These are phyloP conservation scores for Monodelphis domestica DNA, from an alignment of 2,797 vertebrate species.

Conservation along the genomic window DNA sequence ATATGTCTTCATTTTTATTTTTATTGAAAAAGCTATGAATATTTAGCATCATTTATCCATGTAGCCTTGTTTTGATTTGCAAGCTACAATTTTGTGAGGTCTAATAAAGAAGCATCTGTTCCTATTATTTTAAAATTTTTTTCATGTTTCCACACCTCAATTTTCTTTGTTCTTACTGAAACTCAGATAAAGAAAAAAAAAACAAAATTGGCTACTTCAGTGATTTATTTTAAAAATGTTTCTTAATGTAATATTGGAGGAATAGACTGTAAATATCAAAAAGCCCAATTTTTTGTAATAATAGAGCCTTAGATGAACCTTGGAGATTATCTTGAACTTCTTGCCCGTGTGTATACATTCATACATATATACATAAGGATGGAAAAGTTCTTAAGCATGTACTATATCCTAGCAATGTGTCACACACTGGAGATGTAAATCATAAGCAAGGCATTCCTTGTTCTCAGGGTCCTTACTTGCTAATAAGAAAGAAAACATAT, in stretches of 20 bases:
- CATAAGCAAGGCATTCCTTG: background rate
- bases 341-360: background rate
- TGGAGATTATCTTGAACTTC: background rate
- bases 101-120: slow-evolving; percentile 26
- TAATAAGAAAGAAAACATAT: background rate
- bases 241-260: background rate
- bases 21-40: background rate
- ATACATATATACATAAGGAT: background rate
- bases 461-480: background rate
- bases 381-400: background rate
- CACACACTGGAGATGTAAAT: background rate
- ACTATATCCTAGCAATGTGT: background rate
- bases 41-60: background rate
- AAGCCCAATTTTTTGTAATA: background rate
- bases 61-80: slow-evolving; percentile 20
- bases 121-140: background rate
- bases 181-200: slow-evolving; percentile 8
- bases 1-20: slow-evolving; percentile 44
- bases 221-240: background rate
- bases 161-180: background rate
- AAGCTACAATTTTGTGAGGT: slow-evolving; percentile 6
- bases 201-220: background rate
- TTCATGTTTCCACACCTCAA: slow-evolving; percentile 19
- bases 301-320: background rate
- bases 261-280: background rate